Evolutionary conservation across 2,113 vertebrate genomes (phyloP), one percentile per base, ranked within the genome.

Genomic region (Gyps fulvus): DNA sequence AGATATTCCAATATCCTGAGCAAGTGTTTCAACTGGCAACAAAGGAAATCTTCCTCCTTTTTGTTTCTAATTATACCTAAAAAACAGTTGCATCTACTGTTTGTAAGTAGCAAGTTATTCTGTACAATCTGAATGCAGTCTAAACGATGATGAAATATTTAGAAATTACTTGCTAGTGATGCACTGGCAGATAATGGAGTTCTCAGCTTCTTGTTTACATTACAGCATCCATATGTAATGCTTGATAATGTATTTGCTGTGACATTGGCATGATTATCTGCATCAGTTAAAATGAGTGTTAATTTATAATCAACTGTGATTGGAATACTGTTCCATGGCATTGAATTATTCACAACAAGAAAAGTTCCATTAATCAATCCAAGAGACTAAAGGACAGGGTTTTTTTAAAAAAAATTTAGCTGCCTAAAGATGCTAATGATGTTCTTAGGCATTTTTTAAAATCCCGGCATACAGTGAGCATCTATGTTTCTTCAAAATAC

Each of bases 201-300:
- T 89, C 55, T 95, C 86, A 71, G 79, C 57, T 91, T 87, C 90
- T 87, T 92, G 91, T 95, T 96, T 92, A 26, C 43, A 15, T 93
- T 82, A 55, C 57, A 82, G 61, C 43, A 87, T 71, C 89, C 72
- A 61, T 93, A 84, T 59, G 77, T 87, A 89, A 89, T 32, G 57
- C 80, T 71, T 57, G 70, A 45, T 87, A 89, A 89, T 34, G 34
- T 52, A 79, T 97, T 97, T 95, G 72, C 86, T 72, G 43, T 89
- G 93, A 84, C 69, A 67, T 61, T 79, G 94, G 47, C 77, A 72
- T 18, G 29, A 79, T 91, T 89, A 84, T 89, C 83, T 95, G 52
- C 69, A 72, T 82, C 86, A 87, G 31, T 89, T 95, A 92, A 95
- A 96, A 74, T 55, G 26, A 87, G 36, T 57, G 67, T 79, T 93